Evolutionary conservation across 2,113 vertebrate species (phyloP), one percentile per base, ranked within the genome.

Genomic region (Butorides virescens): DNA sequence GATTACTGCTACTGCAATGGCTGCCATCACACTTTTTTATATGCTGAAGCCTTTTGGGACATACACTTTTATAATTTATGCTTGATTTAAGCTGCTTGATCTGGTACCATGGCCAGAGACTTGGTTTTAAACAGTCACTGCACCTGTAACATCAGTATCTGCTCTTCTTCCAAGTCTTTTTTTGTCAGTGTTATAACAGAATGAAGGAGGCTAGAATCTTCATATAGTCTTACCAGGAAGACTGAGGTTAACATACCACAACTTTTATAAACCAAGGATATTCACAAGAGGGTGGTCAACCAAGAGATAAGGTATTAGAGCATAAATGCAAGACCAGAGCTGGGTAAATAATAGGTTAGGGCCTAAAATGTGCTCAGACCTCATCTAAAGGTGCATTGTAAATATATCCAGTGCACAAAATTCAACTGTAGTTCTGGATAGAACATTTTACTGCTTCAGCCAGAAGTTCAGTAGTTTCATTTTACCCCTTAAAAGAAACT

Each of bases 321-420:
- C 15, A 36, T 26, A n/a, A 23, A n/a, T 2, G 4, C 19, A 76
- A 62, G 50, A 50, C 4, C 0, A 1, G 49, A 76, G 72, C 5
- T 0, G 9, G 4, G 7, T 63, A 81, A 78, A 68, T 4, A 71
- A 32, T 46, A 80, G 47, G 73, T 4, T 61, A 18, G n/a, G 53
- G 17, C 20, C 10, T 15, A 47, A 55, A 85, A 59, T 49, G 12
- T 75, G 12, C 29, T 75, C 67, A 80, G 67, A 62, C 7, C 9
- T 56, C 13, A 39, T 46, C 22, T 67, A 59, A 81, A 62, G n/a
- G 55, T 78, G 10, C 17, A 39, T 29, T 66, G 13, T 42, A 75
- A 63, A 59, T 68, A 42, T 37, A 85, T 19, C 15, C 39, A 76
- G 34, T 19, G 42, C 8, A 49, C 25, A 73, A 86, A 78, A 85